phyloP scores from a whole-genome alignment of 2,888 invertebrate genomes.

The Imbricaverruca yamaguchii region DNA sequence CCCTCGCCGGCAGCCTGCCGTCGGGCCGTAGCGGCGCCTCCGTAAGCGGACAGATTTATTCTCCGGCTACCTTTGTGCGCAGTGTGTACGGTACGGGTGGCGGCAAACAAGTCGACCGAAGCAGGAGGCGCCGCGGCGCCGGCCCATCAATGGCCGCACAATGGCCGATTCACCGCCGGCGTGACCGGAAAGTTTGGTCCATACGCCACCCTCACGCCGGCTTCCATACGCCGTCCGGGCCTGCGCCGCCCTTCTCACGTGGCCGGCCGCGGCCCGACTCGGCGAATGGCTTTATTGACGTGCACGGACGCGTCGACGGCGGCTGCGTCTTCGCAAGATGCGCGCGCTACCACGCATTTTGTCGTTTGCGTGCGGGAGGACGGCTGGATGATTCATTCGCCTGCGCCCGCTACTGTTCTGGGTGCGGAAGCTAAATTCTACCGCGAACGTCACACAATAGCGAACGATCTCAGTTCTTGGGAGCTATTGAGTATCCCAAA shows the following conservation, averaged over 20 bases:
- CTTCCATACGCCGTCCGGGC: no score
- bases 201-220: neutral
- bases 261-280: neutral
- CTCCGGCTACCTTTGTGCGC: neutral
- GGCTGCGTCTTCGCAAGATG: neutral
- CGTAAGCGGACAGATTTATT: neutral
- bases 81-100: conserved; percentile 5
- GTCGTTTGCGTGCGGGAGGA: neutral
- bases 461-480: no score
- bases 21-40: neutral
- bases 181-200: conserved; percentile 4
- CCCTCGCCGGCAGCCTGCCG: neutral
- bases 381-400: no score
- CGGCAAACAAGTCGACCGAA: neutral
- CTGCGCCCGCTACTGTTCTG: no score
- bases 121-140: no score
- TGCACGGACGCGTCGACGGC: neutral
- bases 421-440: no score
- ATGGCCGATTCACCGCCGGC: neutral
- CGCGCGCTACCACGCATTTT: neutral
- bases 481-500: no score
- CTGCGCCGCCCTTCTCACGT: no score
- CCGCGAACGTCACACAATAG: no score
- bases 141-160: neutral
- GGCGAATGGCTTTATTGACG: neutral